Percentiles rank a stretch among this genome's conserved stretches.
phyloP scores from a whole-genome alignment of 2,888 invertebrate species.

The Monochamus alternatus region DNA sequence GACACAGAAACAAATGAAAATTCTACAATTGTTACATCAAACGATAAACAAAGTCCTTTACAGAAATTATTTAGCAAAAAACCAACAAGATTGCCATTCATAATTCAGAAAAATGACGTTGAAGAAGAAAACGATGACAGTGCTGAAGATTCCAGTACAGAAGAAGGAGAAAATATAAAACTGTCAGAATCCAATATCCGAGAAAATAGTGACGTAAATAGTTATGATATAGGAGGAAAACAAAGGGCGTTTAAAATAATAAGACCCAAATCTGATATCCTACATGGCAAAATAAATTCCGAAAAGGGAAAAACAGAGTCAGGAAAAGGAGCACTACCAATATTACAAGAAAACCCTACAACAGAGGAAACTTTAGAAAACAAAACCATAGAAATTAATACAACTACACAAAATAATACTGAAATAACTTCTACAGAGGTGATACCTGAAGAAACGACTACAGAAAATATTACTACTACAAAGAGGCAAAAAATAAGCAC shows the following conservation, averaged over 20 bases:
- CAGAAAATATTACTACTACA: neutral
- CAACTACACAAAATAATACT: neutral
- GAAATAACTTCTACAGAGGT: neutral
- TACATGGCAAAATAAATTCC: slow-evolving; percentile 37
- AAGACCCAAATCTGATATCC: slow-evolving; percentile 34
- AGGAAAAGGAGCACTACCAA: neutral
- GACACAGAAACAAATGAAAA: slow-evolving; percentile 33
- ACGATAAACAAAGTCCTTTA: slow-evolving; percentile 13
- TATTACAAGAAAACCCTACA: neutral
- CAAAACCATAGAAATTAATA: neutral
- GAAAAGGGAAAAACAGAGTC: neutral
- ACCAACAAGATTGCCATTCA: slow-evolving; percentile 39
- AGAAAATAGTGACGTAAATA: slow-evolving; percentile 66
- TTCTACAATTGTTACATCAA: slow-evolving; percentile 12
- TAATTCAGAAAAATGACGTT: slow-evolving; percentile 38
- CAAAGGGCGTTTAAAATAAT: slow-evolving; percentile 43
- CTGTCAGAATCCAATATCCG: slow-evolving; percentile 69
- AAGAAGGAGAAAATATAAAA: slow-evolving; percentile 69
- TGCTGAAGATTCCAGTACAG: slow-evolving; percentile 52
- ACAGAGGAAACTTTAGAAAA: neutral
- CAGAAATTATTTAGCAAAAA: slow-evolving; percentile 41
- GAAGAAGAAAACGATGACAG: slow-evolving; percentile 53
- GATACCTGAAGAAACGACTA: neutral
- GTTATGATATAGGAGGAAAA: slow-evolving; percentile 53
- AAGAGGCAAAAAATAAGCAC: neutral